Conservation (phyloP, 2,888 invertebrate genomes). For the Melanotus villosus region DNA sequence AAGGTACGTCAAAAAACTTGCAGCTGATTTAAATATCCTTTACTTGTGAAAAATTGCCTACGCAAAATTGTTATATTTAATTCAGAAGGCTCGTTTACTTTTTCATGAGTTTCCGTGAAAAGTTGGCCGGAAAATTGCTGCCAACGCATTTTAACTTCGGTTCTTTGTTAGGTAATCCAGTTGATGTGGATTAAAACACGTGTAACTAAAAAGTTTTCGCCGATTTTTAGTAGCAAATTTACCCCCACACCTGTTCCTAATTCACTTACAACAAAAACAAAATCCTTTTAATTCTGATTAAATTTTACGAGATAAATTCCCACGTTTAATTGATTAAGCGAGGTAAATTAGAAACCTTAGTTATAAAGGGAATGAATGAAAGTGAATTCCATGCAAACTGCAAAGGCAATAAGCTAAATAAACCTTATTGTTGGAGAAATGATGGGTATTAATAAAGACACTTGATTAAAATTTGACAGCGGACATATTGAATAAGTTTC, state of each 20-base stretch:
- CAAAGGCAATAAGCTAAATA: constrained; percentile 10
- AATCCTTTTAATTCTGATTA: too few species aligned
- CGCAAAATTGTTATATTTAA: background rate
- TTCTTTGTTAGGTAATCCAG: too few species aligned
- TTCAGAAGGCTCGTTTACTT: background rate
- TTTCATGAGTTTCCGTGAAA: background rate
- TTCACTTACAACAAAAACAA: too few species aligned
- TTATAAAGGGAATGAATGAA: background rate
- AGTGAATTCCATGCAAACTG: constrained; percentile 1
- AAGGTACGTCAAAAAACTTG: too few species aligned
- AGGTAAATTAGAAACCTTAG: background rate
- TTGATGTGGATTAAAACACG: too few species aligned
- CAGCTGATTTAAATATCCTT: too few species aligned
- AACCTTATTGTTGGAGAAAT: constrained; percentile 4
- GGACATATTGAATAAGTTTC: constrained; percentile 7
- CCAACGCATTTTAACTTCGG: background rate
- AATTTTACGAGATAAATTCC: background rate
- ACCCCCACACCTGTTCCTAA: too few species aligned
- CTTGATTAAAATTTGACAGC: constrained; percentile 8
- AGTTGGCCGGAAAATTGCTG: background rate
- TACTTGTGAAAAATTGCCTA: background rate
- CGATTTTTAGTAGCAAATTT: too few species aligned
- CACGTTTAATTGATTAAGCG: constrained; percentile 10
- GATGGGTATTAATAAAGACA: constrained; percentile 10
- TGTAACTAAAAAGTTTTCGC: too few species aligned